Conservation (phyloP, 1,140 invertebrate genomes). For the Himalopsyche phryganea region DNA sequence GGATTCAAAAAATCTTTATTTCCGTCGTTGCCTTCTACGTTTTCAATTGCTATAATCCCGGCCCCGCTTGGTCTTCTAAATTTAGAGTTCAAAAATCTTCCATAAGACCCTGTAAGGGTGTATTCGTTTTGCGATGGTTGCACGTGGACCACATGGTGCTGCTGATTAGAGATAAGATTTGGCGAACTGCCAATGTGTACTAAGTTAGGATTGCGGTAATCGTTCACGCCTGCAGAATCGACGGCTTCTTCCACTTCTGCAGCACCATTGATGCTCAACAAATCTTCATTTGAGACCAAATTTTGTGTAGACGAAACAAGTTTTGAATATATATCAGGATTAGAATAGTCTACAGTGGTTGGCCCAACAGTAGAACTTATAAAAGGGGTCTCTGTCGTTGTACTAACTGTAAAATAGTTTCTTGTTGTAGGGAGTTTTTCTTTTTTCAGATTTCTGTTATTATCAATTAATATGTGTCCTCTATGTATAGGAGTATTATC, state of each 20-base stretch:
- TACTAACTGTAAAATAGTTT: background rate
- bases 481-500: background rate
- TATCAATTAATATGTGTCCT: background rate
- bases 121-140: conserved; percentile 14
- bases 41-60: conserved; percentile 30
- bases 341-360: background rate
- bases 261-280: conserved; percentile 54
- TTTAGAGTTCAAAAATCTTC: conserved; percentile 9
- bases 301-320: conserved; percentile 54
- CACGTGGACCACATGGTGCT: conserved; percentile 6
- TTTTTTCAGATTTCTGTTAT: background rate
- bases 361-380: background rate
- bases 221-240: conserved; percentile 11
- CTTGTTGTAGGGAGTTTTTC: background rate
- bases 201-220: background rate
- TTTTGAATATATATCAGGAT: conserved; percentile 42
- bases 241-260: conserved; percentile 41
- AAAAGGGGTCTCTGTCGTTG: background rate
- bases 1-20: conserved; percentile 26
- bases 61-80: conserved; percentile 26
- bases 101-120: conserved; percentile 17
- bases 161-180: background rate
- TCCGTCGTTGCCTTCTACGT: background rate
- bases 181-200: background rate
- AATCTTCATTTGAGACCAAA: conserved; percentile 54